Evolutionary conservation across 2,888 invertebrate genomes (phyloP), one percentile per base, ranked within the genome.

Genomic region (Anagyrus pseudococci): DNA sequence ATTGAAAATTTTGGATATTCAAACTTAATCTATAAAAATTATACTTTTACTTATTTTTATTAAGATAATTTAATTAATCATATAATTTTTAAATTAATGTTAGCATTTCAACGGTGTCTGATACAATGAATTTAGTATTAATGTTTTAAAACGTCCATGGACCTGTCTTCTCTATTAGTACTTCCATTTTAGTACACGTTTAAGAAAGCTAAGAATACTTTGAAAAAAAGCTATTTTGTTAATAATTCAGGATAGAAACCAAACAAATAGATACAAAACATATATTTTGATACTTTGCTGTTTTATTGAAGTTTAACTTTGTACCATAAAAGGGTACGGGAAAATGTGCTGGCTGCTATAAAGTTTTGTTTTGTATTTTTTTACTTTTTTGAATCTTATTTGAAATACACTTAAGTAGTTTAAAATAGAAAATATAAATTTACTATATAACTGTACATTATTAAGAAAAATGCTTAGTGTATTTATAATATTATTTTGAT

Each of bases 261-360:
- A 72, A 74, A 76, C 74, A 69, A 55, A 73, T 73, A 75, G 71
- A 75, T 71, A 68, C 68, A 70, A 71, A 62, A 73, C 74, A 72
- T 76, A 77, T 77, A 76, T 77, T 77, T 77, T 77, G 75, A 77
- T 77, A 77, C 74, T 71, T 75, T 76, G 67, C 71, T 75, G 71
- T 75, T 75, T 76, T 74, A 75, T 71, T 71, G 54, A 66, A 10
- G 23, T 66, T 52, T 52, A 59, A 66, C 48, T 50, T 62, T 37
- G 44, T 59, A 62, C 62, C 53, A 58, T 19, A 62, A 46, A 60
- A 54, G 64, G 47, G 61, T 63, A 61, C 59, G 61, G 61, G 48
- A 64, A 61, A 57, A 57, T 62, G 54, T 66, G 66, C 66, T 66
- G 66, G 66, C 54, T 44, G 15, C 19, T 56, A 8, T 55, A 54